phyloP scores from a whole-genome alignment of 1,140 invertebrate species.

The Halesus radiatus region DNA sequence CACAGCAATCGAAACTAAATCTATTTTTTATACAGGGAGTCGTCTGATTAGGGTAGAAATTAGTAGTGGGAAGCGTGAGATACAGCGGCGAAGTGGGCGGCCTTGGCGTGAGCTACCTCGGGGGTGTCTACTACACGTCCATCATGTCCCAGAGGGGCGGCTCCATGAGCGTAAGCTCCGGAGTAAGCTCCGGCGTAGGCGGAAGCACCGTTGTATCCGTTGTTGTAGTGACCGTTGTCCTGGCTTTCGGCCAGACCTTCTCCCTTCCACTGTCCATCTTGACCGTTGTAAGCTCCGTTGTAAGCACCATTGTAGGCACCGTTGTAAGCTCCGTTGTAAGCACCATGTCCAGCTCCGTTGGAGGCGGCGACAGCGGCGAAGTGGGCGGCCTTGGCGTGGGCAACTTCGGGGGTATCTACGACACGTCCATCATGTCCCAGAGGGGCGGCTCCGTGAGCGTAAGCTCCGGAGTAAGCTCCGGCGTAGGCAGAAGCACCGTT shows the following conservation, averaged over 20 bases:
- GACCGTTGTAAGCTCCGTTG: too few relatives aligned
- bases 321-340: background rate
- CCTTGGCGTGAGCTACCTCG: slow-evolving; percentile 68
- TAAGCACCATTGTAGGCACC: too few relatives aligned
- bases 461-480: too few relatives aligned
- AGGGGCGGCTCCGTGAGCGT: slow-evolving; percentile 59
- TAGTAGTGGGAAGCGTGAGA: too few relatives aligned
- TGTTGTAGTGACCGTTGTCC: slow-evolving; percentile 30
- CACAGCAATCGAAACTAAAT: too few relatives aligned
- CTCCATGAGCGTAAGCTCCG: slow-evolving; percentile 45
- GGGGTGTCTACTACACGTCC: slow-evolving; percentile 66
- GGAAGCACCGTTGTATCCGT: background rate
- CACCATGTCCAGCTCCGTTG: slow-evolving; percentile 38
- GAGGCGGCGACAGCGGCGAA: too few relatives aligned
- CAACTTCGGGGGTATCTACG: slow-evolving; percentile 66
- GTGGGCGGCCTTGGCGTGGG: slow-evolving; percentile 66
- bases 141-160: slow-evolving; percentile 45
- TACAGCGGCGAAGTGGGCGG: slow-evolving; percentile 62
- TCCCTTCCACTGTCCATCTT: background rate
- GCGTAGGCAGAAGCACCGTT: too few relatives aligned
- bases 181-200: too few relatives aligned
- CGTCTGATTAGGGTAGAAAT: too few relatives aligned
- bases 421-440: slow-evolving; percentile 63
- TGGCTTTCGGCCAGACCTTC: slow-evolving; percentile 50
- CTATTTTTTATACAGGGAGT: too few relatives aligned